A percentile compares a stretch with the other conserved stretches of the same genome.
Evolutionary conservation across 2,113 vertebrate species (phyloP).

Genomic region (Boleophthalmus pectinirostris): DNA sequence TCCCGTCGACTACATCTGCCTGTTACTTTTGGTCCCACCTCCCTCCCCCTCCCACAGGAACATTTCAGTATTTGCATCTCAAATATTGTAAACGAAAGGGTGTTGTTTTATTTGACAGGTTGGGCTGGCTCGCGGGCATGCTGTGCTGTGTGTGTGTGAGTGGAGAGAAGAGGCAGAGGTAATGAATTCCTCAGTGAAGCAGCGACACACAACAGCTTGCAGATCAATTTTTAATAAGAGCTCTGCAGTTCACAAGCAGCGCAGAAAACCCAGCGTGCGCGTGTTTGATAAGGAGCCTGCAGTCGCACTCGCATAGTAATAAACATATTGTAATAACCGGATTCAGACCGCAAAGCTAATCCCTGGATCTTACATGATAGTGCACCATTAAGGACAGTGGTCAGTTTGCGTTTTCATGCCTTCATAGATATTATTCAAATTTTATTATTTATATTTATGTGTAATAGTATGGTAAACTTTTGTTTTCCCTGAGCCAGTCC

Average conservation of each 20-base stretch:
- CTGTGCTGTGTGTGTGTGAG: constrained; percentile 7
- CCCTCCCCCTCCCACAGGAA: constrained; percentile 49
- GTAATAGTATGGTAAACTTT: neutral
- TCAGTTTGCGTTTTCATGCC: constrained; percentile 8
- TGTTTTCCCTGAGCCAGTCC: neutral
- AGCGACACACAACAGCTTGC: constrained; percentile 77
- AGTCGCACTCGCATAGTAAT: constrained; percentile 63
- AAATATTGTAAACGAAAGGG: constrained; percentile 67
- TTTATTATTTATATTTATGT: neutral
- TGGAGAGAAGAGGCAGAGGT: constrained; percentile 56
- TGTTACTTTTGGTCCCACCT: constrained; percentile 5
- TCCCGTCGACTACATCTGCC: constrained; percentile 13
- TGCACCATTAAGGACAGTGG: constrained; percentile 24
- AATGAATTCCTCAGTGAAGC: constrained; percentile 78
- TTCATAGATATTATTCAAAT: neutral
- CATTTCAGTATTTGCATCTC: constrained; percentile 73
- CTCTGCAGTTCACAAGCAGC: constrained; percentile 69
- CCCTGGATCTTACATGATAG: constrained; percentile 35
- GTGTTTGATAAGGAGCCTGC: constrained; percentile 69
- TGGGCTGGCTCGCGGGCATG: constrained; percentile 55
- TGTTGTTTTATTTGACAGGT: constrained; percentile 65
- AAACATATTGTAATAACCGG: constrained; percentile 77
- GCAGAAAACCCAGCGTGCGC: constrained; percentile 36
- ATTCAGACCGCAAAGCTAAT: constrained; percentile 64
- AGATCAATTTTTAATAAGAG: constrained; percentile 84